These are phyloP conservation scores for Onychorhynchus coronatus DNA, from an alignment of 2,113 vertebrate genomes.

Conservation along the genomic window DNA sequence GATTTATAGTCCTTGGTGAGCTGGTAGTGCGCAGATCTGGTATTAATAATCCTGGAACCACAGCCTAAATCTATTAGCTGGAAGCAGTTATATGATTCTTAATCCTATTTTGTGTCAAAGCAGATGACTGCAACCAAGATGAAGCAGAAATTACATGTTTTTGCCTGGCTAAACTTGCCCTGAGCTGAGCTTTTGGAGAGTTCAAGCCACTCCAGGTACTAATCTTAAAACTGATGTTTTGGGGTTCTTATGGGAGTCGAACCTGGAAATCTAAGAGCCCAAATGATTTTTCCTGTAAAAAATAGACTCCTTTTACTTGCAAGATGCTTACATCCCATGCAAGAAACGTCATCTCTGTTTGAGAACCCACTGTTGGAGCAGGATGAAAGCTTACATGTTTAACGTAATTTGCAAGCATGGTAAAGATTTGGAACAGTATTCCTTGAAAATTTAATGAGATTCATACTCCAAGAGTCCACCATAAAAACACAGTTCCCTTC, in stretches of 20 bases:
- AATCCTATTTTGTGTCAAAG: constrained; percentile 61
- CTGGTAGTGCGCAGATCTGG: constrained; percentile 57
- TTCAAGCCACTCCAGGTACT: background rate
- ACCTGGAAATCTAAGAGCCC: background rate
- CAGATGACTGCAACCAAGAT: constrained; percentile 36
- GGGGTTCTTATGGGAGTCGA: background rate
- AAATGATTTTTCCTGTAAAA: background rate
- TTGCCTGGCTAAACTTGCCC: background rate
- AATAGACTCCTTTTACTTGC: background rate
- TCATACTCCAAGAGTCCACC: background rate
- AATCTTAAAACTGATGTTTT: background rate
- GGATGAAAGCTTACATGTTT: background rate
- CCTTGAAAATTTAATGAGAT: constrained; percentile 11
- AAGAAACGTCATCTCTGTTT: background rate
- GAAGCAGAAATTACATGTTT: background rate
- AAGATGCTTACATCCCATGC: background rate
- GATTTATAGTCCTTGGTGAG: constrained; percentile 58
- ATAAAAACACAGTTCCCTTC: background rate
- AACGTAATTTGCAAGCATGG: background rate
- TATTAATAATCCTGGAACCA: constrained; percentile 57
- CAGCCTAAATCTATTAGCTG: constrained; percentile 64
- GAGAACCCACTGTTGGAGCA: background rate
- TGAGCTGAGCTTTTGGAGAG: background rate
- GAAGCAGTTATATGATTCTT: constrained; percentile 54
- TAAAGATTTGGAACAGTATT: constrained; percentile 6